Base-by-base conservation (phyloP, 2,888 invertebrate species). In the Ectropis crepuscularia region DNA sequence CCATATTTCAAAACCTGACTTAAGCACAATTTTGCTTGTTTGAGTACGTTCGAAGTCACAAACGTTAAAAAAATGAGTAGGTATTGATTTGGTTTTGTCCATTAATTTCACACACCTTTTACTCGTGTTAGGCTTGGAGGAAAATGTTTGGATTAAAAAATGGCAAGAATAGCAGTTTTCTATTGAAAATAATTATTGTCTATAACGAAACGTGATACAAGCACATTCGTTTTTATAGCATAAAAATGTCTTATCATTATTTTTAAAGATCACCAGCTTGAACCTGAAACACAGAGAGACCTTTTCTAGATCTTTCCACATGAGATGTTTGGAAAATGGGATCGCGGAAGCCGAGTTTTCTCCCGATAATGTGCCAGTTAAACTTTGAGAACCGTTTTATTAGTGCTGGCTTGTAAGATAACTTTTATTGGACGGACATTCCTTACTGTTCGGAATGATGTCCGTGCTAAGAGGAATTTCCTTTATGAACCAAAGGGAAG, bases 371-470 rank as follows among this genome's bases (percentile, higher is more conserved):
- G 60, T 61, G 60, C 60, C 64, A 48, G 60, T 65, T 61, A 60
- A 65, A 65, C 64, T 65, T 65, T 57, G 60, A 65, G 57, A 53
- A 57, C 43, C 43, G 60, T 65, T 65, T 65, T 65, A 65, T 61
- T 65, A 65, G 64, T 43, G 64, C 57, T 61, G 49, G 53, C 53
- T 53, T 57, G 60, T 65, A 48, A 53, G 60, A 65, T 65, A 65
- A 65, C 64, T 65, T 65, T 65, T 65, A 65, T 65, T 61, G 53
- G 60, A 61, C 57, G 57, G 60, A 65, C 57, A 65, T 65, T 61
- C 64, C 55, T 57, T 57, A 57, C 60, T 53, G 45, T 61, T 60
- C 28, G 57, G 45, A 65, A 65, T 53, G 64, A 65, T 65, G 60
- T 60, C 53, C 48, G 43, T 37, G 59, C 51, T 53, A 11, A 46